A percentile compares a stretch with the other conserved stretches of the same genome.
phyloP scores from a whole-genome alignment of 2,888 invertebrate species.

The Cataglyphis rosenhaueri region DNA sequence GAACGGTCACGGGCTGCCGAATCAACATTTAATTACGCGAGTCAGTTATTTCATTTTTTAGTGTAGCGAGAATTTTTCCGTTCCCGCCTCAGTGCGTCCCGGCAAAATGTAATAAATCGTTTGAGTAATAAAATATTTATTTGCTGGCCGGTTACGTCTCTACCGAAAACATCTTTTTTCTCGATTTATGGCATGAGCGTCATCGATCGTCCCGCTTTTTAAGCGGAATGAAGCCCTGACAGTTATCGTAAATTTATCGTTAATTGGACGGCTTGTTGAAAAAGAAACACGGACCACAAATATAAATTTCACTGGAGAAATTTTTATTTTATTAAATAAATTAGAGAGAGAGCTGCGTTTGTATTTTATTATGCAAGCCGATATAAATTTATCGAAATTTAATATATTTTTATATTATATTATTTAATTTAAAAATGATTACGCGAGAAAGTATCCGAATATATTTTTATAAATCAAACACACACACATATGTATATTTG shows the following conservation, averaged over 20 bases:
- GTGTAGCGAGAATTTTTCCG: slow-evolving; percentile 54
- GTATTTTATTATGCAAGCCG: slow-evolving; percentile 10
- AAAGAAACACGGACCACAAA: slow-evolving; percentile 7
- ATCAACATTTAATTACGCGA: slow-evolving; percentile 56
- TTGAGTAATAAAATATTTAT: slow-evolving; percentile 56
- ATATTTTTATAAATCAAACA: not conserved
- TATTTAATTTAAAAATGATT: slow-evolving; percentile 15
- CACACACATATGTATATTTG: not conserved
- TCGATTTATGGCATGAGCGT: slow-evolving; percentile 40
- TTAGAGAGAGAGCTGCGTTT: not conserved
- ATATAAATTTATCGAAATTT: not conserved
- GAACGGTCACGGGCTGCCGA: slow-evolving; percentile 52
- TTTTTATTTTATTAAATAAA: slow-evolving; percentile 33
- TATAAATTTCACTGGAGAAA: not conserved
- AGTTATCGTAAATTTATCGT: slow-evolving; percentile 50
- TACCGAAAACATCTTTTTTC: slow-evolving; percentile 53
- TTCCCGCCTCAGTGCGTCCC: slow-evolving; percentile 33
- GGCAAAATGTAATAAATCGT: slow-evolving; percentile 53
- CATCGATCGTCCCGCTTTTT: slow-evolving; percentile 47
- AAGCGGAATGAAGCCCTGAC: slow-evolving; percentile 32
- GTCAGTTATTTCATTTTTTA: slow-evolving; percentile 48
- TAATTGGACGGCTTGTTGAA: slow-evolving; percentile 29
- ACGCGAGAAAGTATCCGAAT: not conserved
- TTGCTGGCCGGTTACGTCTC: slow-evolving; percentile 41
- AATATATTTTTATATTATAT: not conserved